phyloP scores from a whole-genome alignment of 1,140 invertebrate species.

The Heliothis subflexa region DNA sequence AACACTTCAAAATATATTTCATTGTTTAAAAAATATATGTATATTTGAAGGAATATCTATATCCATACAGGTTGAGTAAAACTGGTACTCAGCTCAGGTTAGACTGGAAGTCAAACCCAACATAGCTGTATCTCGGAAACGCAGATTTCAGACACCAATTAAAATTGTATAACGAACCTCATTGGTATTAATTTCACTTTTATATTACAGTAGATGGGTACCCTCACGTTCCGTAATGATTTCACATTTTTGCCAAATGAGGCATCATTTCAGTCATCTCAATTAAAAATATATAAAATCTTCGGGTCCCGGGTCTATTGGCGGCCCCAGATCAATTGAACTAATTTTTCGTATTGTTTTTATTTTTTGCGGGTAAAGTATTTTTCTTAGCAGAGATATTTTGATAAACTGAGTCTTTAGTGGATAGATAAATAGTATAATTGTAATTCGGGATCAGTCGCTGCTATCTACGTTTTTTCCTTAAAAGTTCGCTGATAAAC shows the following conservation, averaged over 20 bases:
- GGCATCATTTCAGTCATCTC: slow-evolving; percentile 13
- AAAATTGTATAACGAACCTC: slow-evolving; percentile 16
- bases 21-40: too few species aligned
- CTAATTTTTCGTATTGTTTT: background rate
- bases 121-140: background rate
- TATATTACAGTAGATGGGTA: background rate
- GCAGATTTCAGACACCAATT: background rate
- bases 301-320: background rate
- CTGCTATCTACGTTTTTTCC: too few species aligned
- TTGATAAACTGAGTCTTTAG: too few species aligned
- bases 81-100: too few species aligned
- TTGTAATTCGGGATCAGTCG: too few species aligned
- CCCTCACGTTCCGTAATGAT: background rate
- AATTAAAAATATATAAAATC: slow-evolving; percentile 30
- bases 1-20: too few species aligned
- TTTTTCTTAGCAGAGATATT: background rate
- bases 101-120: too few species aligned
- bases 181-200: background rate
- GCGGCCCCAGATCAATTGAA: background rate
- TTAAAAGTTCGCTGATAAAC: too few species aligned
- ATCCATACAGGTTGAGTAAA: too few species aligned
- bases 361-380: background rate
- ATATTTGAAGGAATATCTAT: too few species aligned
- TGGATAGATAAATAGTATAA: too few species aligned
- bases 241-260: slow-evolving; percentile 26